Evolutionary conservation across 2,797 vertebrate genomes (phyloP).

Genomic region (Xerus rutilus): DNA sequence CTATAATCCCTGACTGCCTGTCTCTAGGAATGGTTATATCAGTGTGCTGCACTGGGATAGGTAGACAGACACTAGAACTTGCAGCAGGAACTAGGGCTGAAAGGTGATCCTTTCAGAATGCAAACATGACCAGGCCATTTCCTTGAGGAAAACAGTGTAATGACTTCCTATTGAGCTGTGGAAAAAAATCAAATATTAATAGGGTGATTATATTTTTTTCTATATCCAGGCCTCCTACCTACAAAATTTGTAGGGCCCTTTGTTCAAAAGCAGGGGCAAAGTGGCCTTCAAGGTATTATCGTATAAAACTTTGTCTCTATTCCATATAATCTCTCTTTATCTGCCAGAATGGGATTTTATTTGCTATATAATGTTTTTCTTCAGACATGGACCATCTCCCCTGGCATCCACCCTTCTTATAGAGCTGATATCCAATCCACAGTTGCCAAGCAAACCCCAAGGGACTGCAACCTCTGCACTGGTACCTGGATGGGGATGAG

Average conservation of each 20-base stretch:
- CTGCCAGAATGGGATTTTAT: background rate
- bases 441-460: background rate
- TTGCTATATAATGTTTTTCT: background rate
- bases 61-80: background rate
- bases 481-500: background rate
- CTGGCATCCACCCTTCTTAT: background rate
- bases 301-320: background rate
- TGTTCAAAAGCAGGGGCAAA: background rate
- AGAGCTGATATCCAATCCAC: background rate
- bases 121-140: slow-evolving; percentile 1
- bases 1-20: slow-evolving; percentile 9
- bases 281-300: background rate
- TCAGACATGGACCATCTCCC: background rate
- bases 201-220: background rate
- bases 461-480: background rate
- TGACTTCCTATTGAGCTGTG: background rate
- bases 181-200: background rate
- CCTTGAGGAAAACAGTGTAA: background rate
- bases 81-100: background rate
- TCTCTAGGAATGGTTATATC: background rate
- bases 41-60: background rate
- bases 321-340: background rate
- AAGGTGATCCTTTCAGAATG: background rate
- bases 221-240: background rate
- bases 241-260: background rate